Base-by-base conservation (phyloP, 2,888 invertebrate genomes). In the Metellina segmentata region DNA sequence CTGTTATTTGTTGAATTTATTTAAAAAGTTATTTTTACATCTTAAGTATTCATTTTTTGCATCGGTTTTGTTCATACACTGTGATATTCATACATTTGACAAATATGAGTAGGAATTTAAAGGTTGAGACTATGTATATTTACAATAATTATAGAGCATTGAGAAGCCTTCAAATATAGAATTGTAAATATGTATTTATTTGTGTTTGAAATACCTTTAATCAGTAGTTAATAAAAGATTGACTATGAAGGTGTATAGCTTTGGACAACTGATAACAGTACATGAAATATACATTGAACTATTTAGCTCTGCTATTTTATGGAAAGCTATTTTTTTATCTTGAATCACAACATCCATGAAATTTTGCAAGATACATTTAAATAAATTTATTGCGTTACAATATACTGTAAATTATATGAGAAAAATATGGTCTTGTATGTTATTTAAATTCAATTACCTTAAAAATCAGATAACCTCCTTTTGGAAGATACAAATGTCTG, bases 161-260 rank as follows among this genome's bases (percentile, higher is more conserved):
- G 85, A 85, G 70, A 78, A 86, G 69, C 85, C 77, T 75, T 61
- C 69, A 19, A 69, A 69, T 69, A 72, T 88, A 81, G 49, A 81
- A 69, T 53, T 88, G 88, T 88, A 88, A 75, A 88, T 88, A 88
- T 88, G 88, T 88, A 88, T 88, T 81, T 88, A 81, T 85, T 75
- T 85, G 19, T 85, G 74, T 81, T 81, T 49, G 72, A 81, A 81
- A 52, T 87, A 72, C 52, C 49, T 87, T 34, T 71, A 87, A 53
- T 72, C 52, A 61, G 49, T 70, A 19, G 51, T 61, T 51, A 75
- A 75, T 75, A 69, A 69, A 49, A 70, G 19, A 51, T 85, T 20
- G n/a, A 19, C 48, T 6, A 69, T 34, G 34, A 78, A 77, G 19
- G 69, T 69, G 77, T 77, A 86, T 86, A 86, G 85, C 53, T n/a